Percentiles rank a stretch among this genome's conserved stretches.
These are phyloP conservation scores for Morpho deidamia DNA, from an alignment of 2,888 invertebrate genomes.

Conservation along the genomic window DNA sequence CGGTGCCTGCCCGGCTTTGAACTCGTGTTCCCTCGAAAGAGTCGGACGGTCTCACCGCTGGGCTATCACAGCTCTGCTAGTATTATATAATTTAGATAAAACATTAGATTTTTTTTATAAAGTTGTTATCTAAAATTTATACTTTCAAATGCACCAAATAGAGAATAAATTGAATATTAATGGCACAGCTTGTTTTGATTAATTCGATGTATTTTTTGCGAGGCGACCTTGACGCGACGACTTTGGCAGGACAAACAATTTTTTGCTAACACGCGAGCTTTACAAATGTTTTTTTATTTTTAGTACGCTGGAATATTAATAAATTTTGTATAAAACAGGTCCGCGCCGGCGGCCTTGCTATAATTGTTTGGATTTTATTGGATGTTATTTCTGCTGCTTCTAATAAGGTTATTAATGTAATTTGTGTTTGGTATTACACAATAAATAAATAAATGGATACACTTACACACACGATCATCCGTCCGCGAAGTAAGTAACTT, in stretches of 20 bases:
- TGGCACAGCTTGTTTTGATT: conserved; percentile 5
- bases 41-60: no score
- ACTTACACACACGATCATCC: no score
- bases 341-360: neutral
- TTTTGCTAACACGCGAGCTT: conserved; percentile 17
- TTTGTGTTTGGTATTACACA: no score
- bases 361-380: neutral
- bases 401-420: neutral
- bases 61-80: no score
- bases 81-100: no score
- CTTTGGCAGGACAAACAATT: conserved; percentile 23
- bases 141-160: conserved; percentile 5
- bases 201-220: conserved; percentile 10
- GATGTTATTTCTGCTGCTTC: neutral
- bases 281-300: conserved; percentile 8
- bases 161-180: conserved; percentile 9
- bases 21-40: no score
- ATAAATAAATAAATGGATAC: no score
- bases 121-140: neutral
- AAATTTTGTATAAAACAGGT: conserved; percentile 5
- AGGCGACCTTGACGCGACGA: conserved; percentile 16
- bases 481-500: no score
- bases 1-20: no score
- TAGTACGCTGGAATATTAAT: conserved; percentile 4
- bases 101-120: no score